Percentiles rank a stretch among this genome's conserved stretches.
Conservation (phyloP, 1,140 invertebrate species). For the Aleiodes sp. region DNA sequence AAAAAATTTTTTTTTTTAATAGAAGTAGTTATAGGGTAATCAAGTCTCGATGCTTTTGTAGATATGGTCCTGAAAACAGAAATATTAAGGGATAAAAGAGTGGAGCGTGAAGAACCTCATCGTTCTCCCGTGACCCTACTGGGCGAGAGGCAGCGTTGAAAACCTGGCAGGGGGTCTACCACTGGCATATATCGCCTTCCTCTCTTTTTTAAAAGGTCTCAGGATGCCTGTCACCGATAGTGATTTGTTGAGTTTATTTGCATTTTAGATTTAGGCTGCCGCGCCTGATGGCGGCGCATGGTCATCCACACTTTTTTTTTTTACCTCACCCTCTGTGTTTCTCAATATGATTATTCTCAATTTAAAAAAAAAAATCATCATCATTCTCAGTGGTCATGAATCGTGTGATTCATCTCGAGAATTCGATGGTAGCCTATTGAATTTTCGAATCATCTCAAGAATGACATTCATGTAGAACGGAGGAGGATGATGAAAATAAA, state of each 20-base stretch:
- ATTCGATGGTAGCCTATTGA: conserved; percentile 35
- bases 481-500: conserved; percentile 22
- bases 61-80: neutral
- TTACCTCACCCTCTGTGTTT: conserved; percentile 44
- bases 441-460: conserved; percentile 42
- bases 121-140: conserved; percentile 10
- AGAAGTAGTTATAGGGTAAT: conserved; percentile 7
- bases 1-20: too few species aligned
- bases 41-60: neutral
- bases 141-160: conserved; percentile 44
- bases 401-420: too few species aligned
- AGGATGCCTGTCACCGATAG: conserved; percentile 65
- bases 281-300: conserved; percentile 43
- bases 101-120: conserved; percentile 3
- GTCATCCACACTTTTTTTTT: conserved; percentile 34
- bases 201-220: conserved; percentile 53
- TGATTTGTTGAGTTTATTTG: conserved; percentile 66
- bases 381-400: too few species aligned
- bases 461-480: conserved; percentile 63
- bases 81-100: conserved; percentile 15
- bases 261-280: conserved; percentile 66
- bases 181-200: conserved; percentile 61
- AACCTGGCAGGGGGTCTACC: conserved; percentile 61
- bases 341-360: neutral
- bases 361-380: neutral